Evolutionary conservation across 2,888 invertebrate genomes (phyloP).

Genomic region (Cylindroiulus punctatus): DNA sequence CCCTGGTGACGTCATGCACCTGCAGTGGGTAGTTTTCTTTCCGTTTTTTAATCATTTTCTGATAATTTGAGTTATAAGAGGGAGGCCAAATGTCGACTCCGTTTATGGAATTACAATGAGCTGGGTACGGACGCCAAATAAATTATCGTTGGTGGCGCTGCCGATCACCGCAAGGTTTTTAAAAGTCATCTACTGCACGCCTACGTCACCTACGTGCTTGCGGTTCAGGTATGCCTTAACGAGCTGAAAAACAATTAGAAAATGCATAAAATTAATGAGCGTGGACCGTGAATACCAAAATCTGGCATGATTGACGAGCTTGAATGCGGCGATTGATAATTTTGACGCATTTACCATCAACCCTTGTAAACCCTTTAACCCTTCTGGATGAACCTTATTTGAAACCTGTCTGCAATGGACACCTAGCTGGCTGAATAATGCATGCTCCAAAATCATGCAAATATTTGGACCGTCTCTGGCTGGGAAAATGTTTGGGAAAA

Average conservation of each 20-base stretch:
- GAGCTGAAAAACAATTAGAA: not conserved
- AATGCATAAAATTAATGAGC: slow-evolving; percentile 20
- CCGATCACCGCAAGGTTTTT: not conserved
- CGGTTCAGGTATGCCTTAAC: not conserved
- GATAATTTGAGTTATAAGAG: slow-evolving; percentile 11
- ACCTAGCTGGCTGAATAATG: not conserved
- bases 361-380: not conserved
- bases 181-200: not conserved
- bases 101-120: not conserved
- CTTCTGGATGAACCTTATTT: not conserved
- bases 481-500: too few relatives aligned
- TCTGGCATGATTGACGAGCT: not conserved
- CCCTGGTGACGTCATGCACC: not conserved
- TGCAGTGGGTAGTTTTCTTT: slow-evolving; percentile 20
- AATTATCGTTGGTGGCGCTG: slow-evolving; percentile 32
- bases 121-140: not conserved
- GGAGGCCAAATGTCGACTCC: not conserved
- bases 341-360: not conserved
- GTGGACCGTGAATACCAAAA: not conserved
- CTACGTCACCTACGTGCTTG: not conserved
- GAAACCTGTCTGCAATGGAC: not conserved
- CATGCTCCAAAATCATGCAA: too few relatives aligned
- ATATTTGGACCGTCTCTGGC: too few relatives aligned
- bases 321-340: not conserved
- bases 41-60: not conserved